Percentiles rank a stretch among this genome's conserved stretches.
These are phyloP conservation scores for Sisor rabdophorus DNA, from an alignment of 2,113 vertebrate species.

Conservation along the genomic window DNA sequence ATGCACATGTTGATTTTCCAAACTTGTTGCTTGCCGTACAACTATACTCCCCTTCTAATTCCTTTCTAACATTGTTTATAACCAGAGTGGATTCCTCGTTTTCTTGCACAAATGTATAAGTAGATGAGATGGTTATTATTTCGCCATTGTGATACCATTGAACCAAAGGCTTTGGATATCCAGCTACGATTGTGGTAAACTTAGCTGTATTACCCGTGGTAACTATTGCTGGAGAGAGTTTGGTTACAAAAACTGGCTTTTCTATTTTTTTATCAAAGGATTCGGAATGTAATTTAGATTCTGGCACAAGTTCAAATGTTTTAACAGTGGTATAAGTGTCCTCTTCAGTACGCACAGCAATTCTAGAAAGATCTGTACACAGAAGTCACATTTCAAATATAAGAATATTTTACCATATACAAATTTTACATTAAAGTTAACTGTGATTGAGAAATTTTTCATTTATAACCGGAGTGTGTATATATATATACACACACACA, in stretches of 20 bases:
- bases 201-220: slow-evolving; percentile 72
- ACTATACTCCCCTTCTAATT: slow-evolving; percentile 79
- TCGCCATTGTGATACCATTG: slow-evolving; percentile 79
- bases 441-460: background rate
- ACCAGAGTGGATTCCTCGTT: slow-evolving; percentile 76
- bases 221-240: slow-evolving; percentile 67
- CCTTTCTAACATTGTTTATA: slow-evolving; percentile 65
- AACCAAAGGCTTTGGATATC: slow-evolving; percentile 74
- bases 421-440: background rate
- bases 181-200: slow-evolving; percentile 74
- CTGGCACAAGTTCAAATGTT: slow-evolving; percentile 86
- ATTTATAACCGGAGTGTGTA: background rate
- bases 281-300: slow-evolving; percentile 69
- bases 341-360: slow-evolving; percentile 73
- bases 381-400: slow-evolving; percentile 58
- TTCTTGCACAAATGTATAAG: slow-evolving; percentile 73
- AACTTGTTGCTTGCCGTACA: slow-evolving; percentile 76
- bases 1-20: slow-evolving; percentile 69
- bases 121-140: slow-evolving; percentile 61
- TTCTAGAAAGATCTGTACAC: slow-evolving; percentile 80
- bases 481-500: background rate
- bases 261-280: slow-evolving; percentile 67
- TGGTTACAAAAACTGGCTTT: slow-evolving; percentile 79
- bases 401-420: background rate
- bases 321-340: slow-evolving; percentile 69